Evolutionary conservation across 2,888 invertebrate genomes (phyloP), one percentile per base, ranked within the genome.

Genomic region (Diloba caeruleocephala): DNA sequence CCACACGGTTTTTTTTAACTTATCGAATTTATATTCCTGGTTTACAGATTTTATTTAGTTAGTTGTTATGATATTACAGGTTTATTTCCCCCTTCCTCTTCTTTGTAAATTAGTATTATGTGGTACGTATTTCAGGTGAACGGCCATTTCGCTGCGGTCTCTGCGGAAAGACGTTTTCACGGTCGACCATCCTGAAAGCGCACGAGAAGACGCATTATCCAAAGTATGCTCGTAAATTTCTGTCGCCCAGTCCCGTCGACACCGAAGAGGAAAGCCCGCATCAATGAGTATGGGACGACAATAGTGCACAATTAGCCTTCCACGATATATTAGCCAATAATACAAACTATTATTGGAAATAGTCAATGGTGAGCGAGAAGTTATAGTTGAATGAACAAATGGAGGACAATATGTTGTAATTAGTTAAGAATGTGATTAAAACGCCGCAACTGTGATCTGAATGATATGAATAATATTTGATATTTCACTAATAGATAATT

Each of bases 161-260:
- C 75, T 98, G 98, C 90, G 98, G 98, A 65, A 98, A 98, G 89
- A 98, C 97, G 65, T 98, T 98, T 90, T 97, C 97, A 65, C 95
- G 98, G 78, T 97, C 97, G 74, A 98, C 98, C 66, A 98, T 98
- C 87, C 92, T 98, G 74, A 98, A 98, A 90, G 98, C 98, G 75
- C 98, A 98, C 89, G 98, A 98, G 91, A 98, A 98, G 93, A 98
- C 98, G 63, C 98, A 98, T 89, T 98, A 97, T 91, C 98, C 98
- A 71, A 98, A 98, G 93, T 97, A 97, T 88, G 97, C 97, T 85
- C 95, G 97, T 79, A 97, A 97, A 94, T 97, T 97, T 94, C 94
- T 97, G 76, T 97, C 97, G 78, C 97, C 97, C 71, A 97, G 96
- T 87, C 97, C 97, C 71, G 96, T 97, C 76, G 97, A 97, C 86